Evolutionary conservation across 2,797 vertebrate species (phyloP), one percentile per base, ranked within the genome.

Genomic region (Scyliorhinus canicula): DNA sequence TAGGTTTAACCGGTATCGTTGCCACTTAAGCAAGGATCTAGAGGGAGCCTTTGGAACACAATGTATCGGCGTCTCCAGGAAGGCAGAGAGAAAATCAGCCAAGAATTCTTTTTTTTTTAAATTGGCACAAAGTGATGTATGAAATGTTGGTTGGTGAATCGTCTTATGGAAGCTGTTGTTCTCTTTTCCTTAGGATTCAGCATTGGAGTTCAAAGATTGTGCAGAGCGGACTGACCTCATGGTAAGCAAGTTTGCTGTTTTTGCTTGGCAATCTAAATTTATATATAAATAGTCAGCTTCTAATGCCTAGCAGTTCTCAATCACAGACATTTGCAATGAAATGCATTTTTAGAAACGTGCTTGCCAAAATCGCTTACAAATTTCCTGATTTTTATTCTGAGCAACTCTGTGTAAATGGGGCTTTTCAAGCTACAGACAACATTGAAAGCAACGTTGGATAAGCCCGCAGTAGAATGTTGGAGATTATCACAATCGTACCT

Each of bases 131-230:
- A n/a, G n/a, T 44, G 8, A 91, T 65, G 1, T 65, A 28, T 44
- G 9, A 65, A 40, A 65, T 91, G 88, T 91, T 12, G 52, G 57
- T 28, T 88, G 35, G 21, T 44, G 60, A 2, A 65, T 21, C 40
- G 47, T 26, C 40, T 82, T 88, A 44, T 91, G 21, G n/a, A 94
- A 94, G 47, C 67, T 74, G 50, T 71, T 31, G 44, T 94, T 47
- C 74, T 94, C 67, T 94, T 74, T 94, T 55, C 67, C 31, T 50
- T 94, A 94, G 93, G 93, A 94, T 74, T 71, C 93, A n/a, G 50
- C 69, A 94, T 35, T 94, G 93, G 67, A 94, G 47, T 94, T 94
- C 93, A 94, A 94, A 74, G 63, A 74, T 74, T 55, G 93, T 9
- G 31, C 93, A 74, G 93, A 94, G 69, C 47, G 50, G 93, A n/a